A percentile compares a stretch with the other conserved stretches of the same genome.
These are phyloP conservation scores for Fragum whitleyi DNA, from an alignment of 2,888 invertebrate genomes.

Conservation along the genomic window DNA sequence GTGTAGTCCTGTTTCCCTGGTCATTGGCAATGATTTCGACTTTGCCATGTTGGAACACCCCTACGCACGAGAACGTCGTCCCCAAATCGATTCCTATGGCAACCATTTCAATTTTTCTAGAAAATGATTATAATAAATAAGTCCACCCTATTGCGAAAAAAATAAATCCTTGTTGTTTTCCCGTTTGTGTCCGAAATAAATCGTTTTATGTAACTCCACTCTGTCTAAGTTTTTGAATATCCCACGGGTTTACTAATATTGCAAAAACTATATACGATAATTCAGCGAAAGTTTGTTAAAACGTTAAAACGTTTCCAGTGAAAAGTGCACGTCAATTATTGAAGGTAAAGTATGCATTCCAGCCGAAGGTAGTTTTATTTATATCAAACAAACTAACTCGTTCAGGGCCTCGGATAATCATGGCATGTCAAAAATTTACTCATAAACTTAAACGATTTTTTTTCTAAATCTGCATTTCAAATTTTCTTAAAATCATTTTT, in stretches of 20 bases:
- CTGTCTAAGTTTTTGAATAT: too few relatives aligned
- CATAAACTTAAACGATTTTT: too few relatives aligned
- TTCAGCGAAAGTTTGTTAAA: neutral
- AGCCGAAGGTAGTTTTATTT: neutral
- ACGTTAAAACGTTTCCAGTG: neutral
- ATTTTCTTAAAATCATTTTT: too few relatives aligned
- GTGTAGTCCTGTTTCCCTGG: conserved; percentile 90
- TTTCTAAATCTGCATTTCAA: too few relatives aligned
- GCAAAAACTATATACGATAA: neutral
- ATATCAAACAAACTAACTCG: neutral
- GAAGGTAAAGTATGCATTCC: neutral
- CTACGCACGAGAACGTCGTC: conserved; percentile 91
- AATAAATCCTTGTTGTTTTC: too few relatives aligned
- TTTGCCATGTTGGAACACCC: conserved; percentile 86
- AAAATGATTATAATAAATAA: too few relatives aligned
- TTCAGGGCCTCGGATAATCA: neutral
- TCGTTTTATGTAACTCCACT: too few relatives aligned
- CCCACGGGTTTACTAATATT: neutral
- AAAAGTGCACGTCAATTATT: neutral
- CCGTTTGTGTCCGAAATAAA: too few relatives aligned
- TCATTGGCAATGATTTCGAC: conserved; percentile 87
- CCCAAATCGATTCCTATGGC: conserved; percentile 95
- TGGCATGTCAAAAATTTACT: too few relatives aligned
- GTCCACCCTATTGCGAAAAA: too few relatives aligned
- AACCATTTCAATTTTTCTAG: conserved; percentile 38